Conservation (phyloP, 1,140 invertebrate species). For the Nebria ingens region DNA sequence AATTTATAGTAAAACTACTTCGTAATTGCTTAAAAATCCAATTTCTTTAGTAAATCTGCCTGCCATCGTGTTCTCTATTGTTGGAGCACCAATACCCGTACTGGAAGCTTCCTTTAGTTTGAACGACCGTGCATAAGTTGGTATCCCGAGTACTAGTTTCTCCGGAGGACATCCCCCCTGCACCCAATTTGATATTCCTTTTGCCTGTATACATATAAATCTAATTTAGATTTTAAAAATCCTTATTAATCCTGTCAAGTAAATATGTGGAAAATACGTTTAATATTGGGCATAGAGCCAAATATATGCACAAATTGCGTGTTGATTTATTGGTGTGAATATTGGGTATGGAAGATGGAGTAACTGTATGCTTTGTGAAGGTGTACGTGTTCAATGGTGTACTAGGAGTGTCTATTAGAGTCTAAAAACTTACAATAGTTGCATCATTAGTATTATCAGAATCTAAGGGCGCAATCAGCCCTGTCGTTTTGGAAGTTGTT, state of each 20-base stretch:
- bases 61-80: constrained; percentile 33
- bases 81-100: constrained; percentile 36
- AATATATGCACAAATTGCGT: neutral
- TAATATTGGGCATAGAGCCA: no score
- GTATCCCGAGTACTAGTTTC: constrained; percentile 55
- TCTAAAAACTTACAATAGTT: constrained; percentile 21
- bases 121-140: constrained; percentile 52
- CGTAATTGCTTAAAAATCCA: constrained; percentile 50
- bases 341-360: neutral
- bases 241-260: neutral
- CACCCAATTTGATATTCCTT: constrained; percentile 39
- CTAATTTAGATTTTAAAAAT: constrained; percentile 3
- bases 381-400: no score
- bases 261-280: no score
- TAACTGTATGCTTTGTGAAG: no score
- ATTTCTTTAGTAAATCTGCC: constrained; percentile 46
- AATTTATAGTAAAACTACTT: constrained; percentile 28
- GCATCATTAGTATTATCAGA: constrained; percentile 25
- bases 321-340: no score
- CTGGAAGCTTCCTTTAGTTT: constrained; percentile 36
- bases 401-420: no score
- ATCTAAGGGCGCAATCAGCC: constrained; percentile 38
- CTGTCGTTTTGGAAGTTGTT: constrained; percentile 41
- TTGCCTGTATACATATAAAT: constrained; percentile 23
- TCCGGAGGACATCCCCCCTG: constrained; percentile 34